Percentiles rank a stretch among this genome's conserved stretches.
Evolutionary conservation across 2,113 vertebrate genomes (phyloP).

Genomic region (Nipponia nippon): DNA sequence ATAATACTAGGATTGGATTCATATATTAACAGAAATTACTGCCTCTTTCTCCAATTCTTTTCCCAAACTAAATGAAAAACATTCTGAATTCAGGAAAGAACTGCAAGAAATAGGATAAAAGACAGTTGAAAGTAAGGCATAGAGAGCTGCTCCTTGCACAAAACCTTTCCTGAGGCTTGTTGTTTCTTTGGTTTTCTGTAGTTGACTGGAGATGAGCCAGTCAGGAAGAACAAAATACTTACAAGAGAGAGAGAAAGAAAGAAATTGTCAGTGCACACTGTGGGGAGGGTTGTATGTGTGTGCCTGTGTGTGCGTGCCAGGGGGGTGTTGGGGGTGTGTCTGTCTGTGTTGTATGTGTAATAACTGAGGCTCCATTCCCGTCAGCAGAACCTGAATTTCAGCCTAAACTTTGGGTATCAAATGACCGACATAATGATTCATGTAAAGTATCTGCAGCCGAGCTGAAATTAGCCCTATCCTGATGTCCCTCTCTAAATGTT

Average conservation of each 20-base stretch:
- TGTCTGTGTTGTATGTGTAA: neutral
- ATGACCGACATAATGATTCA: slow-evolving; percentile 3
- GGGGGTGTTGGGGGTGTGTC: no score
- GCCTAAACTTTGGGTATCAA: slow-evolving; percentile 42
- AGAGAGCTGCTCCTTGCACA: neutral
- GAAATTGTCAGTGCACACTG: fast-evolving
- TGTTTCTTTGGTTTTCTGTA: neutral
- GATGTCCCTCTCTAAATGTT: slow-evolving; percentile 45
- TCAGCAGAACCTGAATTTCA: slow-evolving; percentile 18
- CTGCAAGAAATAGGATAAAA: slow-evolving; percentile 18
- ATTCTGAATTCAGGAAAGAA: slow-evolving; percentile 48
- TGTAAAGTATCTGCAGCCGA: neutral
- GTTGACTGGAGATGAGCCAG: neutral
- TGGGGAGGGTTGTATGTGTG: neutral
- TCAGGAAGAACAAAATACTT: neutral
- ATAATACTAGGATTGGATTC: neutral
- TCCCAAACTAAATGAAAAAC: neutral
- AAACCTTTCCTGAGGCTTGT: neutral
- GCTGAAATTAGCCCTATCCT: slow-evolving; percentile 56
- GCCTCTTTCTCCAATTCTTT: neutral
- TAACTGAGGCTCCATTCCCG: neutral
- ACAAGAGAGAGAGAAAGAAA: neutral
- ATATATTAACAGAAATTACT: neutral
- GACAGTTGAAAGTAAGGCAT: neutral
- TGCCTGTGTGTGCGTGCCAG: neutral